Evolutionary conservation across 2,888 invertebrate genomes (phyloP).

Genomic region (Leptinotarsa tumamoca): DNA sequence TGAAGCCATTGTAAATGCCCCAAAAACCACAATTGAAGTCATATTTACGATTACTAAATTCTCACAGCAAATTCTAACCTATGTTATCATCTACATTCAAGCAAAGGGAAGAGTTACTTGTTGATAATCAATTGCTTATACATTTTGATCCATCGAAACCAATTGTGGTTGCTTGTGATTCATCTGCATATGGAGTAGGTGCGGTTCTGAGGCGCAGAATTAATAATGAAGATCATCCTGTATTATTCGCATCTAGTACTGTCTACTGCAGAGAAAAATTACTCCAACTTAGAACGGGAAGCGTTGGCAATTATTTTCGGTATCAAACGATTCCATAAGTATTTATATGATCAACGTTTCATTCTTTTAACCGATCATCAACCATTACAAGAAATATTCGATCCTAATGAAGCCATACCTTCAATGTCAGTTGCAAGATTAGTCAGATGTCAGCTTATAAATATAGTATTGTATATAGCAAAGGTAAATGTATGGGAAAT

Average conservation of each 20-base stretch:
- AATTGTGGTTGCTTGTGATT: slow-evolving; percentile 48
- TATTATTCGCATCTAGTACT: slow-evolving; percentile 51
- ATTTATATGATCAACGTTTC: no score
- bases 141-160: slow-evolving; percentile 45
- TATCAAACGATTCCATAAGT: no score
- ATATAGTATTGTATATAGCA: neutral
- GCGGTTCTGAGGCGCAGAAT: slow-evolving; percentile 47
- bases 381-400: no score
- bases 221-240: slow-evolving; percentile 42
- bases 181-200: slow-evolving; percentile 47
- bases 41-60: slow-evolving; percentile 26
- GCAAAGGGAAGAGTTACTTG: slow-evolving; percentile 44
- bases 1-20: slow-evolving; percentile 19
- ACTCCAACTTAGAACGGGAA: no score
- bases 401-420: no score
- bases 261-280: slow-evolving; percentile 38
- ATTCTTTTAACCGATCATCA: no score
- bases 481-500: no score
- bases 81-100: slow-evolving; percentile 37
- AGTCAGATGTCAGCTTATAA: neutral
- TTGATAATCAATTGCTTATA: slow-evolving; percentile 38
- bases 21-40: slow-evolving; percentile 21
- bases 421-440: no score
- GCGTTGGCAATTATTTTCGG: no score
- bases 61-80: slow-evolving; percentile 24